phyloP scores from a whole-genome alignment of 2,888 invertebrate species.

The Drosophila prostipennis region DNA sequence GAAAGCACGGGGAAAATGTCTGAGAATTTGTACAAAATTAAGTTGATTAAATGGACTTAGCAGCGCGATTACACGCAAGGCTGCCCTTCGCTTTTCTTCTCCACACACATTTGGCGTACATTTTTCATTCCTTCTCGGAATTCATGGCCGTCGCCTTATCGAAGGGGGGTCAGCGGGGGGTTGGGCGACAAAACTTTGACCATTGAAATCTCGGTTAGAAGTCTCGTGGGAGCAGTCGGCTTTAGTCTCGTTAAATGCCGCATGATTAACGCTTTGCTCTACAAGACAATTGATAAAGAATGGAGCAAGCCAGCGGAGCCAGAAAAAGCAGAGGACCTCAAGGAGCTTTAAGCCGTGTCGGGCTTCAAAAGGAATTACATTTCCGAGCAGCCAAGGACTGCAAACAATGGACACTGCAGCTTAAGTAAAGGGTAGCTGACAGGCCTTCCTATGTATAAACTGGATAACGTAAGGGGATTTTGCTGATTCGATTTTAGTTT shows the following conservation, averaged over 20 bases:
- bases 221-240: constrained; percentile 60
- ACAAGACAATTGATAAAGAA: constrained; percentile 74
- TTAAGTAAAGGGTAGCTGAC: constrained; percentile 11
- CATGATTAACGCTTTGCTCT: constrained; percentile 76
- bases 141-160: constrained; percentile 50
- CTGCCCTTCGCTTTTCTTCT: constrained; percentile 39
- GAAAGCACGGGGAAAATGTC: constrained; percentile 40
- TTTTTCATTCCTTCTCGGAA: constrained; percentile 61
- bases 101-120: constrained; percentile 31
- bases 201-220: constrained; percentile 61
- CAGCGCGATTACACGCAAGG: constrained; percentile 74
- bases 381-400: constrained; percentile 15
- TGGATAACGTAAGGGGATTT: constrained; percentile 1
- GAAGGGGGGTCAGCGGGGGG: background rate
- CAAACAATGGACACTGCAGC: constrained; percentile 40
- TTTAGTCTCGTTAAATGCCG: constrained; percentile 71
- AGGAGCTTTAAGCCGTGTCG: constrained; percentile 37
- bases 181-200: constrained; percentile 58
- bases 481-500: constrained; percentile 5
- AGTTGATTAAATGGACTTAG: constrained; percentile 79
- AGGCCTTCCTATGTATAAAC: background rate
- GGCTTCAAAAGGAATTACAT: constrained; percentile 40
- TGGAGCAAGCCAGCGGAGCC: constrained; percentile 5
- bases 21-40: constrained; percentile 76
- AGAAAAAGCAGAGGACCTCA: constrained; percentile 5